Evolutionary conservation across 2,888 invertebrate species (phyloP), one percentile per base, ranked within the genome.

Genomic region (Onthophagus sagittarius): DNA sequence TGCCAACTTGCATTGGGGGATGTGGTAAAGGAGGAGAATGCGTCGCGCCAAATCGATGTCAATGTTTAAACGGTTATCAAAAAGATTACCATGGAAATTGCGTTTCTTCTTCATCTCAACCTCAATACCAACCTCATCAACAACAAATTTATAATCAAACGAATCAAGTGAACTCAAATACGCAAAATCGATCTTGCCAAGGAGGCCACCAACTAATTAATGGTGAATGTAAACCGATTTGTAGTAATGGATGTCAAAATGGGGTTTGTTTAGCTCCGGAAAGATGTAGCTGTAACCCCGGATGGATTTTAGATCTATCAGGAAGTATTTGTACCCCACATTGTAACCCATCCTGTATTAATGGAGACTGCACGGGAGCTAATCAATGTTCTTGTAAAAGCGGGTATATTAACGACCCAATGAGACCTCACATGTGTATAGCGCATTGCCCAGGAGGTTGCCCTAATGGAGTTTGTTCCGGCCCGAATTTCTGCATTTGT

Each of bases 401-500:
- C 11, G 88, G 87, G 0, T 88, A 86, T 75, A 77, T 77, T 0
- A 83, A 84, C 71, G 86, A 87, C 73, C 80, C 82, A 31, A 73
- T 74, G 0, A 79, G 81, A 63, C 84, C 84, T 1, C 82, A 81
- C 23, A 85, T 84, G 73, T 89, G 89, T 77, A 81, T 86, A 5
- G 86, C 89, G 1, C 84, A 89, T 76, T 94, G 94, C 78, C 87
- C 89, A 0, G 88, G 88, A n/a, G 93, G 93, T 0, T 94, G 94
- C 78, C 86, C 87, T 6, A 94, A 94, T 80, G 94, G 93, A 0
- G 86, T 88, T 15, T 94, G 94, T 79, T 89, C 92, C 0, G 89
- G 89, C 0, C 94, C 94, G 0, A 91, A 93, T 82, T 88, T 91
- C 79, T 94, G 94, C 80, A 87, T 92, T 74, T 94, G 94, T 80